A percentile compares a stretch with the other conserved stretches of the same genome.
phyloP scores from a whole-genome alignment of 2,797 vertebrate genomes.

The Hydrocynus forskahlii region DNA sequence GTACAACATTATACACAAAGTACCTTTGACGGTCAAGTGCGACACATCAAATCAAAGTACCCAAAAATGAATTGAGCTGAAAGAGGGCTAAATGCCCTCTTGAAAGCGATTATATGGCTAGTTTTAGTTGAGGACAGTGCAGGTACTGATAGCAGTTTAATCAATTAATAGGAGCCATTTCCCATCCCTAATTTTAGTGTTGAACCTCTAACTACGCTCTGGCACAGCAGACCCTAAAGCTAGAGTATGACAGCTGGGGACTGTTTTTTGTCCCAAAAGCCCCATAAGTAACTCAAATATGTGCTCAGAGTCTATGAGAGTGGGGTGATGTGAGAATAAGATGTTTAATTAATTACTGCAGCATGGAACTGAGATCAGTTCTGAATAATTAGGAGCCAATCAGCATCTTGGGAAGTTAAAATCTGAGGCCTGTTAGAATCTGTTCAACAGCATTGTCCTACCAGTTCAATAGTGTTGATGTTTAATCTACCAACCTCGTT shows the following conservation, averaged over 20 bases:
- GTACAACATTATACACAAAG: constrained; percentile 88
- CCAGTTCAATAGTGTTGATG: neutral
- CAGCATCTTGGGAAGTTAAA: neutral
- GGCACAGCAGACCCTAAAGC: neutral
- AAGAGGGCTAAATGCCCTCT: constrained; percentile 34
- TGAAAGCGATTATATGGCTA: neutral
- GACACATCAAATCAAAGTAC: constrained; percentile 73
- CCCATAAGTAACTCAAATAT: constrained; percentile 1
- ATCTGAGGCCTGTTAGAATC: neutral
- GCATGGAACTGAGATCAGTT: neutral
- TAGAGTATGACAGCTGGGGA: neutral
- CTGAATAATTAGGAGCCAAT: neutral
- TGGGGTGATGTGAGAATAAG: constrained; percentile 1
- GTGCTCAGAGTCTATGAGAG: neutral
- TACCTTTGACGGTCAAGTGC: constrained; percentile 75
- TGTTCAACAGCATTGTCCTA: neutral
- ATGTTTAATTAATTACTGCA: neutral
- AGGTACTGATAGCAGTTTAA: constrained; percentile 1
- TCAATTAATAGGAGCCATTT: neutral
- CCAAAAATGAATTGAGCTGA: constrained; percentile 54
- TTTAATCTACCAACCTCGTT: neutral
- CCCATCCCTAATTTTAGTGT: neutral
- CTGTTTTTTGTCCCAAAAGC: neutral
- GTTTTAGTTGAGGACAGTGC: constrained; percentile 2
- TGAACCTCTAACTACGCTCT: neutral